Conservation (phyloP, 2,797 vertebrate genomes). For the Pseudochromis fuscus region DNA sequence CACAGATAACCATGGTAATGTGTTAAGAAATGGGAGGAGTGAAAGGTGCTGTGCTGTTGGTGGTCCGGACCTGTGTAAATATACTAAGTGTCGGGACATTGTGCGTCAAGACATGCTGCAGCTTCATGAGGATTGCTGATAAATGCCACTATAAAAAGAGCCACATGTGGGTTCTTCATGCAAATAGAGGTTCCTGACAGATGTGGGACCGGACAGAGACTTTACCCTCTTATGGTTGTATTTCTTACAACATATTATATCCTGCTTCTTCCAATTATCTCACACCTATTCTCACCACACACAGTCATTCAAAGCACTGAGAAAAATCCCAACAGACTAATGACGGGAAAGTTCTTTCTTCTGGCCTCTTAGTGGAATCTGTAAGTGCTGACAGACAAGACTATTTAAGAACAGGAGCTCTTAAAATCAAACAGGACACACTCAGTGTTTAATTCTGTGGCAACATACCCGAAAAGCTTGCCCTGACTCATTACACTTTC, state of each 20-base stretch:
- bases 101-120: slow-evolving; percentile 58
- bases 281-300: slow-evolving; percentile 71
- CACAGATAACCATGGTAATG: slow-evolving; percentile 57
- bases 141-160: slow-evolving; percentile 76
- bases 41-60: slow-evolving; percentile 72
- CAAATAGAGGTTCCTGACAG: slow-evolving; percentile 78
- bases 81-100: slow-evolving; percentile 73
- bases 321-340: slow-evolving; percentile 71
- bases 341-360: slow-evolving; percentile 73
- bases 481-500: slow-evolving; percentile 81
- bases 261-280: slow-evolving; percentile 39
- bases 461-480: slow-evolving; percentile 72
- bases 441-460: slow-evolving; percentile 71
- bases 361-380: slow-evolving; percentile 72
- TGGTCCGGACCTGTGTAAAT: slow-evolving; percentile 83
- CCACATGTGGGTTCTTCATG: slow-evolving; percentile 77
- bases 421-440: slow-evolving; percentile 80
- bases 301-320: slow-evolving; percentile 55
- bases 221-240: slow-evolving; percentile 36
- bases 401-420: slow-evolving; percentile 79
- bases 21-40: slow-evolving; percentile 67
- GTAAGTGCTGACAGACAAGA: slow-evolving; percentile 80
- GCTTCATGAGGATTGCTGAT: slow-evolving; percentile 68
- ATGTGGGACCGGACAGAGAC: slow-evolving; percentile 64
- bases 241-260: slow-evolving; percentile 25